These are phyloP conservation scores for Vulpes lagopus DNA, from an alignment of 2,113 vertebrate species.

Conservation along the genomic window DNA sequence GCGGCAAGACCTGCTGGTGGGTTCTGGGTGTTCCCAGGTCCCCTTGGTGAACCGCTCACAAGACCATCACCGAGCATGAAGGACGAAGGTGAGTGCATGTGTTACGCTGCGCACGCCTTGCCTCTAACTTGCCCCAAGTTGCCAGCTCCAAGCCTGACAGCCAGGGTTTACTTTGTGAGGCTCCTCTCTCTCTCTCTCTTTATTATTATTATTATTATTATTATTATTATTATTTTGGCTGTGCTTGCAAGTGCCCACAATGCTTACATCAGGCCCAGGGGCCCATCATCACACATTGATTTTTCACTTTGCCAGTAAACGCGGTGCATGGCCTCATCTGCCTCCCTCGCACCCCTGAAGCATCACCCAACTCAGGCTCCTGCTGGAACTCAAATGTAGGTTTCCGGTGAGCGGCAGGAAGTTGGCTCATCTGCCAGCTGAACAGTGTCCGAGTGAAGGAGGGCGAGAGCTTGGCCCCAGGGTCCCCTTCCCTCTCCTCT, in stretches of 20 bases:
- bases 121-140: background rate
- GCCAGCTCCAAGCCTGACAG: background rate
- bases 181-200: too few relatives aligned
- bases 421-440: background rate
- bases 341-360: background rate
- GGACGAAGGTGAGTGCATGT: background rate
- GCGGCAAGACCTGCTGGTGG: background rate
- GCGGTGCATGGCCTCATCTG: background rate
- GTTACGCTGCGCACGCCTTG: fast-evolving
- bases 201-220: too few relatives aligned
- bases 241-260: background rate
- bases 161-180: background rate
- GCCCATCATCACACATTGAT: background rate
- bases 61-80: background rate
- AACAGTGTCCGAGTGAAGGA: background rate
- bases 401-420: conserved; percentile 32
- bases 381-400: background rate
- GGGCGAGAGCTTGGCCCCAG: background rate
- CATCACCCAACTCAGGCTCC: background rate
- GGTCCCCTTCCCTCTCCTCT: background rate
- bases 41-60: background rate
- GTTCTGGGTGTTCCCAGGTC: fast-evolving
- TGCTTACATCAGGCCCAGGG: background rate
- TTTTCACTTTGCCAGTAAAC: background rate
- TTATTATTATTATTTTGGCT: too few relatives aligned